Evolutionary conservation across 1,140 invertebrate genomes (phyloP).

Genomic region (Nasonia vitripennis): DNA sequence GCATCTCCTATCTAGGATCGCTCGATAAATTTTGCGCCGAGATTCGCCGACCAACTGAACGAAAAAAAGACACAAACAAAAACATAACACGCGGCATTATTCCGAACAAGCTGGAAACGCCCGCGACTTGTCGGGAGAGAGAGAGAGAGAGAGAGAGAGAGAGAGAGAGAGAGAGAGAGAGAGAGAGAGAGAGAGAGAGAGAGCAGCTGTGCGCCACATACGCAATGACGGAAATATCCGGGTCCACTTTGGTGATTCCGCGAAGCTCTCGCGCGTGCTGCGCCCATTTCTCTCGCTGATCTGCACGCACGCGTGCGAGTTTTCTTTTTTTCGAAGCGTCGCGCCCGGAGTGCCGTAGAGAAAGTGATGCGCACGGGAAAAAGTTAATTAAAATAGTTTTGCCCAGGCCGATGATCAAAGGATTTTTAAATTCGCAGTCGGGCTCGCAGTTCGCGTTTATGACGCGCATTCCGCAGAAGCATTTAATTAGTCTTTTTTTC

Average conservation of each 20-base stretch:
- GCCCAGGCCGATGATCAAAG: conserved; percentile 7
- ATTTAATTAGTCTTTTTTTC: background rate
- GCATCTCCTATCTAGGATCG: no score
- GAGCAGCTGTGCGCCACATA: conserved; percentile 35
- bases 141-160: background rate
- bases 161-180: background rate
- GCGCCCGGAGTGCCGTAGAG: background rate
- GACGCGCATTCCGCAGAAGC: background rate
- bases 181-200: background rate
- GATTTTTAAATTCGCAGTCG: background rate
- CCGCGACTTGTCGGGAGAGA: background rate
- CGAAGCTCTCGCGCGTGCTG: conserved; percentile 7
- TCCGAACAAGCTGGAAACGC: background rate
- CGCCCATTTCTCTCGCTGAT: background rate
- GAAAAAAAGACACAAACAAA: no score
- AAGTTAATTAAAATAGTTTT: conserved; percentile 35
- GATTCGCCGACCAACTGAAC: no score
- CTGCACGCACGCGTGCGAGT: background rate
- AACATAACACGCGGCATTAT: background rate
- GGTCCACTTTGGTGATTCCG: background rate
- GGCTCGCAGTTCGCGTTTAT: background rate
- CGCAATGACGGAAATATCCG: conserved; percentile 44
- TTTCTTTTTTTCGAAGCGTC: background rate
- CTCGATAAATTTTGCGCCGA: no score
- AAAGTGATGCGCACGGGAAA: background rate